These are phyloP conservation scores for Siderastrea siderea DNA, from an alignment of 92 coral and sea anemone genomes.

Conservation along the genomic window DNA sequence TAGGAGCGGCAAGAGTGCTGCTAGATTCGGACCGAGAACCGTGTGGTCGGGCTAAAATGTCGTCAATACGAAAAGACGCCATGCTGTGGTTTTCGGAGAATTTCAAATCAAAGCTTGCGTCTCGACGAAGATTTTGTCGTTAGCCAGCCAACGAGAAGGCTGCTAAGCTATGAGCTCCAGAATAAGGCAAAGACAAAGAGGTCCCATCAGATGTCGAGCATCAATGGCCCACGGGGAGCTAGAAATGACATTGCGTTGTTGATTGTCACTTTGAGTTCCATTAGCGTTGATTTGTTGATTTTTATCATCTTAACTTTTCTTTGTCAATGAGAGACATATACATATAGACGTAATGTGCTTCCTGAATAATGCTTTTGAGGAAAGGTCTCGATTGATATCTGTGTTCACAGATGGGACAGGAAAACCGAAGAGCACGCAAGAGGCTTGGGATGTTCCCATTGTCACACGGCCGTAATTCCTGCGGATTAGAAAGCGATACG, in stretches of 20 bases:
- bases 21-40: conserved; percentile 64
- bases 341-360: conserved; percentile 88
- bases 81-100: conserved; percentile 68
- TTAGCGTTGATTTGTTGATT: conserved; percentile 97
- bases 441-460: neutral
- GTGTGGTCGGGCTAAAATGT: conserved; percentile 82
- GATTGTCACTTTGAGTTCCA: conserved; percentile 95
- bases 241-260: conserved; percentile 86
- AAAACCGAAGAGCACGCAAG: conserved; percentile 5
- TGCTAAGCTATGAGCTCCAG: conserved; percentile 26
- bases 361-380: conserved; percentile 71
- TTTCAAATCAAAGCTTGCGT: conserved; percentile 66
- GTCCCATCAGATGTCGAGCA: conserved; percentile 77
- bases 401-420: conserved; percentile 45
- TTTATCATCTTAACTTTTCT: conserved; percentile 91
- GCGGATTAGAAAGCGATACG: conserved; percentile 31
- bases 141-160: conserved; percentile 34
- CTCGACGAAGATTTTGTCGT: conserved; percentile 28
- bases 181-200: conserved; percentile 64
- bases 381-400: conserved; percentile 64
- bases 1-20: conserved; percentile 34
- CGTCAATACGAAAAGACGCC: conserved; percentile 91
- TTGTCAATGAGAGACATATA: conserved; percentile 91
- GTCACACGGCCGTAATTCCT: conserved; percentile 6
- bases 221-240: conserved; percentile 92